Evolutionary conservation across 2,113 vertebrate species (phyloP), one percentile per base, ranked within the genome.

Genomic region (Festucalex cinctus): DNA sequence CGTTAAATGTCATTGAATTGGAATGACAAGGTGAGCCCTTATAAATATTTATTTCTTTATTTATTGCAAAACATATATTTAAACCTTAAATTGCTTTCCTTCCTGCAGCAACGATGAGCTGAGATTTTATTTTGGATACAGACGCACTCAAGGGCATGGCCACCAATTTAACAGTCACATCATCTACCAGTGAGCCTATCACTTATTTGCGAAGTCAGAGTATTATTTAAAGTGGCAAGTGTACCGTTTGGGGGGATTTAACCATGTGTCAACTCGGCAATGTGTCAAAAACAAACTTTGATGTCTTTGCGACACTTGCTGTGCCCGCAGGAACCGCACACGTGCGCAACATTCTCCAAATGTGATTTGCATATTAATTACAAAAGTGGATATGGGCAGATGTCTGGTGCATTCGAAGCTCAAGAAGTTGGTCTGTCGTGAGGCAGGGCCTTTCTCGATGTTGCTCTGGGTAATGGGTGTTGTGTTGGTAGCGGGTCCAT

Each of bases 301-400:
- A 89, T 89, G 73, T 76, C 35, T 68, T 66, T 83, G 74, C 86
- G 64, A 78, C 69, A 65, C 63, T 80, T 28, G 71, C 73, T 0
- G 39, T 51, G 73, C 63, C 74, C 74, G 76, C 70, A n/a, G 66
- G 81, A 62, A 76, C 68, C 65, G 51, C 65, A 69, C 58, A 71
- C 49, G 60, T 66, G 81, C 75, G 63, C 73, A 71, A 65, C 71
- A 77, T 44, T 66, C 79, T 51, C 77, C 58, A 81, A 73, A 89
- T 87, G 88, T 91, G 88, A 94, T 95, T 94, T 93, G 93, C 93
- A 96, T 96, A 88, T 92, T 90, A 93, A 95, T 95, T 83, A 87
- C 75, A 82, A 91, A 32, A 79, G 75, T 73, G 12, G 6, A 79
- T 85, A 85, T 90, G 80, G 88, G 93, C 95, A 94, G 94, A 93